A percentile compares a stretch with the other conserved stretches of the same genome.
These are phyloP conservation scores for Psittacula echo DNA, from an alignment of 2,797 vertebrate species.

Conservation along the genomic window DNA sequence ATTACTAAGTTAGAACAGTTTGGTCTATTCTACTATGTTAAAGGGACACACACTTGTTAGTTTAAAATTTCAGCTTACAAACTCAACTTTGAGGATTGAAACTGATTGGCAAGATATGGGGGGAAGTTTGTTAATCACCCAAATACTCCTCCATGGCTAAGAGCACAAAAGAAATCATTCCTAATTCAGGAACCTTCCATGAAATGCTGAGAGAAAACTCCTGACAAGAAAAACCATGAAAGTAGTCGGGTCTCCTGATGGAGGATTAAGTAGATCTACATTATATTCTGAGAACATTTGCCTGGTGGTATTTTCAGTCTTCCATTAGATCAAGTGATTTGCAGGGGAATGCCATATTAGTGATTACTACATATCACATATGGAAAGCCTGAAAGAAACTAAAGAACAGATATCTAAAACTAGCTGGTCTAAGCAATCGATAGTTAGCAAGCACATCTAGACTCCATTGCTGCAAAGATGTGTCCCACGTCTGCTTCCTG, in stretches of 20 bases:
- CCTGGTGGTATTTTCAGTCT: background rate
- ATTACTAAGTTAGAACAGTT: background rate
- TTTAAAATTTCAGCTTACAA: background rate
- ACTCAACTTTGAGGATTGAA: background rate
- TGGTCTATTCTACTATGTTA: background rate
- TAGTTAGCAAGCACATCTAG: background rate
- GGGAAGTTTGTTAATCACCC: background rate
- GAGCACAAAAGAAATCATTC: background rate
- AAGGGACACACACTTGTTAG: background rate
- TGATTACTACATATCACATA: background rate
- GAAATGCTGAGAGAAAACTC: background rate
- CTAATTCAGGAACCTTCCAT: background rate
- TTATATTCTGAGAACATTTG: background rate
- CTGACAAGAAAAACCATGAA: background rate
- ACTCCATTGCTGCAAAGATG: background rate
- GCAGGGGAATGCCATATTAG: background rate
- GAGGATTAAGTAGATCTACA: background rate
- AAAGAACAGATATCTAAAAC: accelerated
- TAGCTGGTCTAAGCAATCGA: too few species aligned
- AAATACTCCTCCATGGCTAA: background rate
- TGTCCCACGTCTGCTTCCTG: background rate
- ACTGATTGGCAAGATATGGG: background rate
- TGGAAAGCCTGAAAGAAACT: background rate
- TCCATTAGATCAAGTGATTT: background rate
- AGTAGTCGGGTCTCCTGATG: background rate